Percentiles rank a stretch among this genome's conserved stretches.
Conservation (phyloP, 2,797 vertebrate genomes). For the Petrocephalus schoutedeni region DNA sequence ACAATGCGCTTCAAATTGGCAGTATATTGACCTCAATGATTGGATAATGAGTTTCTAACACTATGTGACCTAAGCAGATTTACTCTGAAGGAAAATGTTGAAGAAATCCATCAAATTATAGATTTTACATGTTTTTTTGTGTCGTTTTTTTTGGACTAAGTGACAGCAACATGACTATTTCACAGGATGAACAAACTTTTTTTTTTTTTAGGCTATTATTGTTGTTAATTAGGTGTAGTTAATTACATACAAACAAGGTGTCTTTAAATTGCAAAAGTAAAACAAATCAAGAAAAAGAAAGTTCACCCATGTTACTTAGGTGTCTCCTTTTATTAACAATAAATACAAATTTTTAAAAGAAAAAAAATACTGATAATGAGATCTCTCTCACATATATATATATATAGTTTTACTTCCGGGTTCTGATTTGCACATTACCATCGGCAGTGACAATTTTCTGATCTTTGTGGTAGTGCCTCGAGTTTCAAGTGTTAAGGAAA, state of each 20-base stretch:
- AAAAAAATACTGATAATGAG: not conserved
- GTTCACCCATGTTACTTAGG: not conserved
- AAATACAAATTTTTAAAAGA: not conserved
- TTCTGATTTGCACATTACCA: not conserved
- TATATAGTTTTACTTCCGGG: not conserved
- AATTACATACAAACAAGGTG: not conserved
- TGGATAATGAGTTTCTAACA: not conserved
- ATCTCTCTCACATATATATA: not conserved
- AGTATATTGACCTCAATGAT: not conserved
- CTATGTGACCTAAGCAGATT: not conserved
- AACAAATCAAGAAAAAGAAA: not conserved
- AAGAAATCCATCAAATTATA: not conserved
- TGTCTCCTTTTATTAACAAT: not conserved
- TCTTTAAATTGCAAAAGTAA: not conserved
- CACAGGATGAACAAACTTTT: not conserved
- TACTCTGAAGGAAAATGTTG: not conserved
- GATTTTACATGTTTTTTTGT: not conserved
- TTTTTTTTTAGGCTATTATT: not conserved
- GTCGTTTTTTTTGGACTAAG: not conserved
- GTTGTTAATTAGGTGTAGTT: not conserved
- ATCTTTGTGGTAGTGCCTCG: conserved; percentile 7
- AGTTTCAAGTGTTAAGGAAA: not conserved
- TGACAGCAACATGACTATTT: not conserved
- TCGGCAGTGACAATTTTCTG: not conserved
- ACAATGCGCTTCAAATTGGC: not conserved